Percentiles rank a stretch among this genome's conserved stretches.
Conservation (phyloP, 2,888 invertebrate genomes). For the Coleophora deauratella region DNA sequence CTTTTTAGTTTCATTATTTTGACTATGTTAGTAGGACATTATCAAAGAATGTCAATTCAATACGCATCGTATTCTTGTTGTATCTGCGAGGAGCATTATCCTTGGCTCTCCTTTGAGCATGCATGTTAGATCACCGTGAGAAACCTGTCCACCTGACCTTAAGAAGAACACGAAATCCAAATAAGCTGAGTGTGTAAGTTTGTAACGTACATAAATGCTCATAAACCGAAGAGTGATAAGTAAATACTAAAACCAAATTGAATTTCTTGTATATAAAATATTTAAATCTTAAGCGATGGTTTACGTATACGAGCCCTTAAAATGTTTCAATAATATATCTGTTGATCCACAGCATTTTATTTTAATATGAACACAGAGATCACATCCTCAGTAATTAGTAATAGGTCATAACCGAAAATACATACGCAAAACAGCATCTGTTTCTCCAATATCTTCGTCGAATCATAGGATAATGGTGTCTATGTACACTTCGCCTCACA, state of each 20-base stretch:
- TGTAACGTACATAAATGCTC: no score
- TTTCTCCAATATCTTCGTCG: slow-evolving; percentile 28
- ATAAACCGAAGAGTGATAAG: neutral
- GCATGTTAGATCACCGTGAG: slow-evolving; percentile 50
- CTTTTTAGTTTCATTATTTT: no score
- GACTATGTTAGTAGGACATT: no score
- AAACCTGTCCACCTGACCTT: slow-evolving; percentile 47
- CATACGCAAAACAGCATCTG: slow-evolving; percentile 37
- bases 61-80: no score
- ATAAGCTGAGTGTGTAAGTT: neutral
- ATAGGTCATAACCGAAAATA: slow-evolving; percentile 4
- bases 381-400: neutral
- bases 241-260: neutral
- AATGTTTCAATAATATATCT: no score
- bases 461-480: neutral
- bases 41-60: no score
- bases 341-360: neutral
- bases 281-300: no score
- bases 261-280: slow-evolving; percentile 3
- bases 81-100: slow-evolving; percentile 12
- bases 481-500: slow-evolving; percentile 24
- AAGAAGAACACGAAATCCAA: slow-evolving; percentile 23
- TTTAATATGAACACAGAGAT: no score
- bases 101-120: slow-evolving; percentile 34
- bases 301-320: no score